These are phyloP conservation scores for Cherax destructor DNA, from an alignment of 1,140 invertebrate species.

Conservation along the genomic window DNA sequence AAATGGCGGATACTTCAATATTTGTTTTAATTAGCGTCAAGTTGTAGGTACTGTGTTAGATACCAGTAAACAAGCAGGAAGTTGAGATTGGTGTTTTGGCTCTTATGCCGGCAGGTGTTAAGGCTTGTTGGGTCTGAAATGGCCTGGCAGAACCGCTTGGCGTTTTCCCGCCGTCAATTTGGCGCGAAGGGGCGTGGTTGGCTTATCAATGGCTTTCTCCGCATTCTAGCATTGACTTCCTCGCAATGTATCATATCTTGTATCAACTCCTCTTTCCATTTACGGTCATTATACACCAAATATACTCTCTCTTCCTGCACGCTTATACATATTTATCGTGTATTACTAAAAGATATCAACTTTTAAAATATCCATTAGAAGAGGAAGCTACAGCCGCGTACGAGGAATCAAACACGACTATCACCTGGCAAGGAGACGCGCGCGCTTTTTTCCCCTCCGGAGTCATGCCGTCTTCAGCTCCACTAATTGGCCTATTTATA, in stretches of 20 bases:
- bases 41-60: constrained; percentile 19
- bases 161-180: constrained; percentile 31
- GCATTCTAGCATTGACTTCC: not conserved
- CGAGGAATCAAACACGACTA: constrained; percentile 8
- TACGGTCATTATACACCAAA: too few species aligned
- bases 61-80: not conserved
- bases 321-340: not conserved
- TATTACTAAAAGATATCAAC: not conserved
- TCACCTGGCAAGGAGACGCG: constrained; percentile 15
- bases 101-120: not conserved
- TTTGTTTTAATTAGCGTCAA: constrained; percentile 22
- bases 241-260: not conserved
- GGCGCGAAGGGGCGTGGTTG: constrained; percentile 38
- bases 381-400: not conserved
- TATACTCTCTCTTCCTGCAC: too few species aligned
- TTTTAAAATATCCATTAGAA: not conserved
- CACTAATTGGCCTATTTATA: constrained; percentile 31
- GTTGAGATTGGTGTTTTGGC: not conserved
- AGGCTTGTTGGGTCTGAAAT: not conserved
- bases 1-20: constrained; percentile 11
- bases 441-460: not conserved
- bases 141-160: not conserved
- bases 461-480: constrained; percentile 21
- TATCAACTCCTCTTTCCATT: too few species aligned
- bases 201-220: constrained; percentile 3